phyloP scores from a whole-genome alignment of 2,797 vertebrate genomes.

The Cossypha heuglini region DNA sequence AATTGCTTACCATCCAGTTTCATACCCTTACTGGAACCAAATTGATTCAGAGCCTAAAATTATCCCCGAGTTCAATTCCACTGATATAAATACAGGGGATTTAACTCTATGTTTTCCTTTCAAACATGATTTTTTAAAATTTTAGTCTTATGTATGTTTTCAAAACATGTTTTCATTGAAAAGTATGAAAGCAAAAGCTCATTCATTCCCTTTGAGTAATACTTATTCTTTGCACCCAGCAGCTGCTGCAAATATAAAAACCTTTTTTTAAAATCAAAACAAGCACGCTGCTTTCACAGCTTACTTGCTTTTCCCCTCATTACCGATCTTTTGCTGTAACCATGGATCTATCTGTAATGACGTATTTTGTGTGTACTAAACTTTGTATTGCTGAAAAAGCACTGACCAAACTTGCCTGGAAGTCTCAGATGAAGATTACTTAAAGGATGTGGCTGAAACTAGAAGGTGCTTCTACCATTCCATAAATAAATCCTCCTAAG shows the following conservation, averaged over 20 bases:
- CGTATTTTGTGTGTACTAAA: neutral
- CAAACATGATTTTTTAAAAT: fast-evolving
- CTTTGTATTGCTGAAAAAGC: neutral
- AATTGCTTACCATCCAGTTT: neutral
- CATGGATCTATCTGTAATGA: neutral
- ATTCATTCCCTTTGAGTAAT: neutral
- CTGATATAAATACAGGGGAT: neutral
- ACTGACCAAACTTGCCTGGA: neutral
- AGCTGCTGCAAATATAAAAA: neutral
- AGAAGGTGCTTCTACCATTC: neutral
- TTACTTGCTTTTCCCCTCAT: neutral
- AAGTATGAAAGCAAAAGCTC: neutral
- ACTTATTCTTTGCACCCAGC: neutral
- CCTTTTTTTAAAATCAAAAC: neutral
- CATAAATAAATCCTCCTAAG: neutral
- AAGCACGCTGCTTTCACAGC: neutral
- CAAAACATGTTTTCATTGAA: neutral
- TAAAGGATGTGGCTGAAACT: neutral
- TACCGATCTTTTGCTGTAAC: neutral
- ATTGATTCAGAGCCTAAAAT: neutral
- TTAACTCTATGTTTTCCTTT: neutral
- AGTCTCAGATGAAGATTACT: neutral
- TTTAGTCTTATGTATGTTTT: neutral
- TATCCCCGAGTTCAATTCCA: neutral
- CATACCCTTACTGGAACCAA: neutral